Percentiles rank a stretch among this genome's conserved stretches.
Evolutionary conservation across 2,113 vertebrate species (phyloP).

Genomic region (Rhinoptilus africanus): DNA sequence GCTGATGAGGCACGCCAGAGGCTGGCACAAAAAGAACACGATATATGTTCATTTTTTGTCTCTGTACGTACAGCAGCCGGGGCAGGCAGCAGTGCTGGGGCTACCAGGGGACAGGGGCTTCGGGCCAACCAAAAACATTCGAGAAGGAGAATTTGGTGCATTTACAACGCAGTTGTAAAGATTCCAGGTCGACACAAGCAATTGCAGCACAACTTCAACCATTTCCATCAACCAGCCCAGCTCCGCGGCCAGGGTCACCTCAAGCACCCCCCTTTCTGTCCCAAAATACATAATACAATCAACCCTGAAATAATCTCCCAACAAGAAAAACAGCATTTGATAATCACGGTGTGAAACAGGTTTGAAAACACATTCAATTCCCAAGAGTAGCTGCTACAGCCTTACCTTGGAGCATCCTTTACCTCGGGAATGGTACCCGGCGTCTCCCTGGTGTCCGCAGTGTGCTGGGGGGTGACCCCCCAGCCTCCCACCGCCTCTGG

Average conservation of each 20-base stretch:
- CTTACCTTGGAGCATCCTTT: neutral
- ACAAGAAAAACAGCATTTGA: neutral
- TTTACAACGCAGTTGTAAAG: neutral
- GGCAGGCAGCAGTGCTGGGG: neutral
- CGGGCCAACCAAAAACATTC: neutral
- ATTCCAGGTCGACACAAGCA: fast-evolving
- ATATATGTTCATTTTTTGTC: fast-evolving
- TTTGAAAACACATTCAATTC: neutral
- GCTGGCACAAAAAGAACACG: neutral
- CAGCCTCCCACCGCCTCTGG: neutral
- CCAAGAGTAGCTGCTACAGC: neutral
- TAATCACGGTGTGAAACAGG: neutral
- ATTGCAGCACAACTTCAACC: neutral
- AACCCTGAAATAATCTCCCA: neutral
- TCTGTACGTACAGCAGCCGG: neutral
- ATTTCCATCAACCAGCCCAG: neutral
- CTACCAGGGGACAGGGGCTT: neutral
- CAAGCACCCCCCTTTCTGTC: neutral
- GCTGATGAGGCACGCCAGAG: neutral
- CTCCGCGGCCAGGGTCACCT: neutral
- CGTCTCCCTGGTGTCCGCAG: neutral
- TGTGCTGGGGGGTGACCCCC: neutral
- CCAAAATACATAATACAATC: fast-evolving
- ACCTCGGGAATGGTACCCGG: neutral
- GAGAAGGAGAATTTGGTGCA: neutral